Conservation (phyloP, 2,113 vertebrate genomes). For the Cheirogaleus medius region DNA sequence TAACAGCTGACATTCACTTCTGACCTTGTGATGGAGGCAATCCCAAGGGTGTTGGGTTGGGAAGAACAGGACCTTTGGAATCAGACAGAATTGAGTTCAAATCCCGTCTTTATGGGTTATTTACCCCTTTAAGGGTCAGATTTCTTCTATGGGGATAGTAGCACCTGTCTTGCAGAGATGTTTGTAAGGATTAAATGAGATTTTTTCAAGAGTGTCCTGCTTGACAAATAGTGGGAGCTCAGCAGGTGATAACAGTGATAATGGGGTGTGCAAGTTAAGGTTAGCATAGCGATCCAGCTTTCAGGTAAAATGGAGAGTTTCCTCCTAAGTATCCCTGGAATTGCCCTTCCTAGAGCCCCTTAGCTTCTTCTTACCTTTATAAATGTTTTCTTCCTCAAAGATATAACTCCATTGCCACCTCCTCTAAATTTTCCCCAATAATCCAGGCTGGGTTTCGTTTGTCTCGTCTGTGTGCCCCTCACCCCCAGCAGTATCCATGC, state of each 20-base stretch:
- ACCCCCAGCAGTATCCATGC: not conserved
- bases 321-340: not conserved
- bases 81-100: not conserved
- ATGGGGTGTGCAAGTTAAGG: too few relatives aligned
- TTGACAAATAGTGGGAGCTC: not conserved
- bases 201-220: not conserved
- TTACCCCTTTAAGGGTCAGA: not conserved
- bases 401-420: fast-evolving
- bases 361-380: not conserved
- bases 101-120: not conserved
- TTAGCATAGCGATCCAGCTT: not conserved
- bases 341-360: not conserved
- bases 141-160: not conserved
- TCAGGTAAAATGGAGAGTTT: not conserved
- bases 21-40: not conserved
- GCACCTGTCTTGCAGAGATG: not conserved
- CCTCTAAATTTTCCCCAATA: not conserved
- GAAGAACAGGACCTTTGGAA: not conserved
- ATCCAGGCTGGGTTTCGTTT: not conserved
- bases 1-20: not conserved
- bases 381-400: not conserved
- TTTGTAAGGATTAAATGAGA: not conserved
- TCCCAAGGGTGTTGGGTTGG: not conserved
- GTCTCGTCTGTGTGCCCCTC: not conserved
- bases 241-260: not conserved